Percentiles rank a stretch among this genome's conserved stretches.
phyloP scores from a whole-genome alignment of 2,113 vertebrate genomes.

The Lepidothrix coronata region DNA sequence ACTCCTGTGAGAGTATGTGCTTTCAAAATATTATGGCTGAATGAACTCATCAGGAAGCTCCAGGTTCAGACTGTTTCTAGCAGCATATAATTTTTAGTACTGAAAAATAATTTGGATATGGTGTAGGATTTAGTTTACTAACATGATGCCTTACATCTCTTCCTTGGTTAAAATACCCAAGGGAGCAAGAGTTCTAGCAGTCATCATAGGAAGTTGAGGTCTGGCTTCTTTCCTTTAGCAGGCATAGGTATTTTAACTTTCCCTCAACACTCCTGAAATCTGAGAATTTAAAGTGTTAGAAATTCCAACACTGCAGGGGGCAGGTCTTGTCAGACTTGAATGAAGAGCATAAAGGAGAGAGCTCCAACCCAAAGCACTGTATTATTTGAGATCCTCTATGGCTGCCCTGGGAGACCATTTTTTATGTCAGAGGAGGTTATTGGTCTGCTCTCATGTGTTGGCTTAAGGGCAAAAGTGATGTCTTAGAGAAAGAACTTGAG shows the following conservation, averaged over 20 bases:
- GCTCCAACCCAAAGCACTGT: background rate
- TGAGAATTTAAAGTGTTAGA: background rate
- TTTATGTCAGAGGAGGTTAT: background rate
- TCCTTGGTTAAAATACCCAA: background rate
- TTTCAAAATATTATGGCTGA: background rate
- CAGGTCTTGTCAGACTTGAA: background rate
- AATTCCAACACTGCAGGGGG: background rate
- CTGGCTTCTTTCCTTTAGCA: background rate
- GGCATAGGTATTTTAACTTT: background rate
- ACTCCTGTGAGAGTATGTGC: background rate
- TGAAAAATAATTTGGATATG: background rate
- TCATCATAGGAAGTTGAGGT: background rate
- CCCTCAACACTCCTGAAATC: background rate
- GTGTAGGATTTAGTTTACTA: background rate
- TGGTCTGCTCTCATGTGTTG: background rate
- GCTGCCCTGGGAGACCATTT: background rate
- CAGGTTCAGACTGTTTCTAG: background rate
- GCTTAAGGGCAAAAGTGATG: background rate
- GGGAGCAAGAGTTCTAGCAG: background rate
- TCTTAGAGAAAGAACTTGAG: background rate
- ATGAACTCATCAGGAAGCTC: background rate
- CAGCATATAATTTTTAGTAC: background rate
- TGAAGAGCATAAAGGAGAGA: background rate
- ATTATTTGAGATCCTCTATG: background rate
- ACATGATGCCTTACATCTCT: background rate